A percentile compares a stretch with the other conserved stretches of the same genome.
Evolutionary conservation across 1,140 invertebrate genomes (phyloP).

Genomic region (Trypoxylus dichotomus): DNA sequence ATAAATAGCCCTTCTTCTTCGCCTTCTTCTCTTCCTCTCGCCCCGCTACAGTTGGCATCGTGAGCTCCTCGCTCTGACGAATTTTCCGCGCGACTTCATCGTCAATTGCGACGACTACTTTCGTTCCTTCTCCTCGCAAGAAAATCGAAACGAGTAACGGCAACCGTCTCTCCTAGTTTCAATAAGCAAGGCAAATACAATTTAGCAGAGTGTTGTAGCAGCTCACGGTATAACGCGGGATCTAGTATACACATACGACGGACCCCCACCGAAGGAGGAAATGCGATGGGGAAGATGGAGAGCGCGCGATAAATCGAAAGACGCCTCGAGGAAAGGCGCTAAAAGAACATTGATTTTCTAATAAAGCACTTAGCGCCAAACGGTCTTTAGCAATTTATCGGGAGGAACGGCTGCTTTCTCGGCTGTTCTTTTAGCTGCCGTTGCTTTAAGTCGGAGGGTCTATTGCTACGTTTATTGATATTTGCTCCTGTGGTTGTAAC

Average conservation of each 20-base stretch:
- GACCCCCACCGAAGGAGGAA: background rate
- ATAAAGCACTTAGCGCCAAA: constrained; percentile 27
- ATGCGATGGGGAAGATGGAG: background rate
- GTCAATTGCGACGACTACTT: background rate
- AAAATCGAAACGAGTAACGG: background rate
- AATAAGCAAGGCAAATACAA: constrained; percentile 42
- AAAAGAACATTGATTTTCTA: constrained; percentile 32
- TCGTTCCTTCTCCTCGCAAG: background rate
- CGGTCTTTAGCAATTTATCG: constrained; percentile 29
- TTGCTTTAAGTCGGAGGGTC: background rate
- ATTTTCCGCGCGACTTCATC: constrained; percentile 34
- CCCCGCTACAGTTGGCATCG: too few species aligned
- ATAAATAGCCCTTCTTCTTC: constrained; percentile 34
- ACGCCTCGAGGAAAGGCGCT: background rate
- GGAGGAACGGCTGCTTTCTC: background rate
- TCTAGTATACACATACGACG: background rate
- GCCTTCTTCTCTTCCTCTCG: background rate
- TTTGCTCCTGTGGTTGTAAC: background rate
- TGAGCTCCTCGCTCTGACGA: background rate
- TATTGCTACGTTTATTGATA: background rate
- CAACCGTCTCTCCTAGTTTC: background rate
- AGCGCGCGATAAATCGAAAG: background rate
- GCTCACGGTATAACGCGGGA: background rate
- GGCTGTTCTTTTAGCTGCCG: background rate
- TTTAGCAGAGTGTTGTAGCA: constrained; percentile 34